A percentile compares a stretch with the other conserved stretches of the same genome.
phyloP scores from a whole-genome alignment of 2,113 vertebrate species.

The Sterrhoptilus dennistouni region DNA sequence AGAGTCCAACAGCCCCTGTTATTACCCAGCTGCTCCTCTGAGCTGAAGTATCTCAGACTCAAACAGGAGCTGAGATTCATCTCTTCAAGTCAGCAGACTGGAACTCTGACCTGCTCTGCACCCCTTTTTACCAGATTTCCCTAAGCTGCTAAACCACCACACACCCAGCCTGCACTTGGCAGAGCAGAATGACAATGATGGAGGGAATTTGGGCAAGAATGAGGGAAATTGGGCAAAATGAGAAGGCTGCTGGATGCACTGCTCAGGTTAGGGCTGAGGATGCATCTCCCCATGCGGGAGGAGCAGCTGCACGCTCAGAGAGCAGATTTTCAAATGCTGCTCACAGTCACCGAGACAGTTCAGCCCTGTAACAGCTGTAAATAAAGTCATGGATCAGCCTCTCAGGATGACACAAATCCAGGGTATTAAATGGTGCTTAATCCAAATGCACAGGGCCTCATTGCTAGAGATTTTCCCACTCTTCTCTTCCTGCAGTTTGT shows the following conservation, averaged over 20 bases:
- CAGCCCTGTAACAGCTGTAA: neutral
- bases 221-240: neutral
- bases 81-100: neutral
- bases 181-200: rapidly evolving
- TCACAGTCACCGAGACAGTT: rapidly evolving
- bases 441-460: neutral
- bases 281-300: neutral
- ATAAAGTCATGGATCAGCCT: neutral
- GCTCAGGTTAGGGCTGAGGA: neutral
- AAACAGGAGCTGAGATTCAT: neutral
- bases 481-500: neutral
- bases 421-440: slow-evolving; percentile 5
- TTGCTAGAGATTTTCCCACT: neutral
- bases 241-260: neutral
- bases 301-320: neutral
- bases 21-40: neutral
- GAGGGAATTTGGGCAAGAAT: neutral
- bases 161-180: neutral
- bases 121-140: neutral
- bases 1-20: neutral
- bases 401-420: neutral
- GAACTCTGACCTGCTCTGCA: neutral
- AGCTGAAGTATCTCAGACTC: neutral
- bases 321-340: neutral
- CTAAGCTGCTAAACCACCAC: neutral